Evolutionary conservation across 2,113 vertebrate species (phyloP).

Genomic region (Syrmaticus mikado): DNA sequence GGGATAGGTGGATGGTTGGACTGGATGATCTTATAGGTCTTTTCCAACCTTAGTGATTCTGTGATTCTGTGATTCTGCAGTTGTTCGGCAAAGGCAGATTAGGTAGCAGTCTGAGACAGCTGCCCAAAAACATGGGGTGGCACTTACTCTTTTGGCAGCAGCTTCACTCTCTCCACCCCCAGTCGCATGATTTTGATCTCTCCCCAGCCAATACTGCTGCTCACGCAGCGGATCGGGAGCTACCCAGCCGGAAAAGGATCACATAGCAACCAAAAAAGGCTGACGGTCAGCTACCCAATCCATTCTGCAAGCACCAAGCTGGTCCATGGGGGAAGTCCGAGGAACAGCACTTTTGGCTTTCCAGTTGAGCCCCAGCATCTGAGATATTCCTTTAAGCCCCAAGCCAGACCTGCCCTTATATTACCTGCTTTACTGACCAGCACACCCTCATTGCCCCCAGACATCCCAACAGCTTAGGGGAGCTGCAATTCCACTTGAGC

Average conservation of each 20-base stretch:
- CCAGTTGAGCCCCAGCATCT: not conserved
- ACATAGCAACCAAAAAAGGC: not conserved
- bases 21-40: too few relatives aligned
- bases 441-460: not conserved
- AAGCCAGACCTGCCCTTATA: not conserved
- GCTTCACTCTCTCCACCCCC: not conserved
- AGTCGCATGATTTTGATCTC: not conserved
- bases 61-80: too few relatives aligned
- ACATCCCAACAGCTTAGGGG: not conserved
- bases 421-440: not conserved
- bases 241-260: not conserved
- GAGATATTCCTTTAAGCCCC: not conserved
- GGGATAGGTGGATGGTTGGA: too few relatives aligned
- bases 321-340: not conserved
- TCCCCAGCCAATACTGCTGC: not conserved
- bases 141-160: constrained; percentile 10
- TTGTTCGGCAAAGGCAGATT: not conserved
- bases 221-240: rapidly evolving
- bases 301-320: not conserved
- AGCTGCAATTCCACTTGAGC: not conserved
- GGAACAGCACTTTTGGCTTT: not conserved
- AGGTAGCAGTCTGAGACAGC: not conserved
- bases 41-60: too few relatives aligned
- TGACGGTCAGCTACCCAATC: not conserved
- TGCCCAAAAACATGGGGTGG: not conserved